Conservation (phyloP, 2,888 invertebrate species). For the Abscondita cerata region DNA sequence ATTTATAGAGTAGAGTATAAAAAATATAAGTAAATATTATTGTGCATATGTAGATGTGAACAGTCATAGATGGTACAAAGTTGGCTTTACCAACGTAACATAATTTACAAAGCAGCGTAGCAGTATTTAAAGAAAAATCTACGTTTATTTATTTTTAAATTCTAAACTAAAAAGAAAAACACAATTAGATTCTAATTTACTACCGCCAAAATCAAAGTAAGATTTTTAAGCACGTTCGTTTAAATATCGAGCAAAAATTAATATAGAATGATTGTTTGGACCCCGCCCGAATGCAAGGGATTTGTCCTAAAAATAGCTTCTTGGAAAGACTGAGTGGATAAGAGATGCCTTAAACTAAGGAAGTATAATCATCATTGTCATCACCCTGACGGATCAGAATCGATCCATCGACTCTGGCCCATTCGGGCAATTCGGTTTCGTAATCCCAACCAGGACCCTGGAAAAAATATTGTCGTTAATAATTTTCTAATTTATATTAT, state of each 20-base stretch:
- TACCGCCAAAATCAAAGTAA: not conserved
- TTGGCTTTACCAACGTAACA: not conserved
- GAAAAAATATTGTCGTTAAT: too few species aligned
- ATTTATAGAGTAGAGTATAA: slow-evolving; percentile 29
- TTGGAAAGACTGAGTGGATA: slow-evolving; percentile 56
- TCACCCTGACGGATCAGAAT: slow-evolving; percentile 65
- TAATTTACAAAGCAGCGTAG: too few species aligned
- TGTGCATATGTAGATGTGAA: slow-evolving; percentile 30
- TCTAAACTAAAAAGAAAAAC: not conserved
- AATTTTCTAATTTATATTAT: too few species aligned
- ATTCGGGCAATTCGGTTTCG: slow-evolving; percentile 89
- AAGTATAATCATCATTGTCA: slow-evolving; percentile 44
- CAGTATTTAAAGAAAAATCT: too few species aligned
- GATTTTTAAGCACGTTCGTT: too few species aligned
- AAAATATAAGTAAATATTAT: slow-evolving; percentile 34
- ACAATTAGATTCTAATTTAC: not conserved
- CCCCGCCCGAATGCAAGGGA: slow-evolving; percentile 50
- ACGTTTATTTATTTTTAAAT: too few species aligned
- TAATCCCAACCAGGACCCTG: slow-evolving; percentile 96
- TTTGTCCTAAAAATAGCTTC: slow-evolving; percentile 42
- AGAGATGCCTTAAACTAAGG: slow-evolving; percentile 51
- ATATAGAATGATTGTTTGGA: slow-evolving; percentile 51
- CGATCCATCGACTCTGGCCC: slow-evolving; percentile 90
- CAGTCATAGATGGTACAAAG: slow-evolving; percentile 16
- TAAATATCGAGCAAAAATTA: slow-evolving; percentile 27